Evolutionary conservation across 2,113 vertebrate genomes (phyloP).

Genomic region (Tauraco erythrolophus): DNA sequence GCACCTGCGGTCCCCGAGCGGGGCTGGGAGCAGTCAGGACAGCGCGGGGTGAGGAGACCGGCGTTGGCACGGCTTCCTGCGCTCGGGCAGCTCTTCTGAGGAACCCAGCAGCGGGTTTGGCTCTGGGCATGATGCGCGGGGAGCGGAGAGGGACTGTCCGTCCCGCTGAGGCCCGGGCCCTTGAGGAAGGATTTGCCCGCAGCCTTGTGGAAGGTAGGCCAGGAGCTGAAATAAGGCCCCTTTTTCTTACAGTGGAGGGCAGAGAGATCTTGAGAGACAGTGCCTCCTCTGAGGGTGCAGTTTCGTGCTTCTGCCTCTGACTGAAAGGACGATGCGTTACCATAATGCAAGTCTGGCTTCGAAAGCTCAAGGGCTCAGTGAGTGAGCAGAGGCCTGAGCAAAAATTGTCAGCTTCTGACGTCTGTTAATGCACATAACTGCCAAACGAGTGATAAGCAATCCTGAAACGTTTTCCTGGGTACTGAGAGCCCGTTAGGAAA

Average conservation of each 20-base stretch:
- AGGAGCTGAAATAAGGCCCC: fast-evolving
- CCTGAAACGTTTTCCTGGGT: not conserved
- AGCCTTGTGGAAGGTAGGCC: not conserved
- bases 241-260: fast-evolving
- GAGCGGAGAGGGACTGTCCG: fast-evolving
- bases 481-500: not conserved
- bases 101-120: not conserved
- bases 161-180: not conserved
- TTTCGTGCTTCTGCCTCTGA: not conserved
- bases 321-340: fast-evolving
- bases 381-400: no score
- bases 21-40: not conserved
- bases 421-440: not conserved
- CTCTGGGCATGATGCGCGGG: no score
- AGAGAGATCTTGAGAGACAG: not conserved
- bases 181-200: no score
- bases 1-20: not conserved
- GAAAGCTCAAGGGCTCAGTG: no score
- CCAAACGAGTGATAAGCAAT: not conserved
- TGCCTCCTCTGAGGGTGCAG: not conserved
- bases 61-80: not conserved
- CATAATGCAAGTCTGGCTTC: not conserved
- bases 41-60: no score
- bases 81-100: not conserved
- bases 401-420: not conserved